phyloP scores from a whole-genome alignment of 2,888 invertebrate species.

The Drosophila pseudotalamancana region DNA sequence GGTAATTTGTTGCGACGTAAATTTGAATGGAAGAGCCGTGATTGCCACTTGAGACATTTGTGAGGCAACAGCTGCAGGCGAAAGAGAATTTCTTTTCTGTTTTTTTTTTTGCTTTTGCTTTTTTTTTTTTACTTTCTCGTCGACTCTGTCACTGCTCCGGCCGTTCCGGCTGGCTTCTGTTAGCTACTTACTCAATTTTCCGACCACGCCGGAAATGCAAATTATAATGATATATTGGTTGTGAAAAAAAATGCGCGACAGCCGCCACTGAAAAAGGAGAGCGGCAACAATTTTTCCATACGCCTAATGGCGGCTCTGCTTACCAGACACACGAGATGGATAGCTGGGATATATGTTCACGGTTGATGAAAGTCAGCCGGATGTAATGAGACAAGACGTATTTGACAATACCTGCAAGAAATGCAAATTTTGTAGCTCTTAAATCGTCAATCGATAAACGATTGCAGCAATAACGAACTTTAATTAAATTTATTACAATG shows the following conservation, averaged over 20 bases:
- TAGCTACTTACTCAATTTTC: conserved; percentile 71
- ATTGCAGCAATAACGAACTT: neutral
- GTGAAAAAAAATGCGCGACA: conserved; percentile 72
- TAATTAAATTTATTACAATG: neutral
- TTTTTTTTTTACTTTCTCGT: conserved; percentile 3
- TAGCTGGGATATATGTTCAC: neutral
- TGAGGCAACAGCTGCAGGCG: conserved; percentile 75
- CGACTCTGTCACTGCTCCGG: conserved; percentile 9
- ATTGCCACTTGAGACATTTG: conserved; percentile 83
- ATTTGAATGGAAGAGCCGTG: conserved; percentile 83
- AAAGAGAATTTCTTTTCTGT: conserved; percentile 55
- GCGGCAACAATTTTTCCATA: conserved; percentile 14
- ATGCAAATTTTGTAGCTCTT: neutral
- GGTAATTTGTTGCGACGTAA: conserved; percentile 82
- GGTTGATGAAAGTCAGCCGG: neutral
- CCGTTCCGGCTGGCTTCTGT: conserved; percentile 31
- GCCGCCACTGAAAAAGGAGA: conserved; percentile 40
- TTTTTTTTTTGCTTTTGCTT: neutral
- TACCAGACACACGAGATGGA: conserved; percentile 3
- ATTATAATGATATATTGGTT: conserved; percentile 82
- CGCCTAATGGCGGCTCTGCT: conserved; percentile 32
- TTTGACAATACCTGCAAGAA: neutral
- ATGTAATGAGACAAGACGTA: neutral
- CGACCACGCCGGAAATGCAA: conserved; percentile 76
- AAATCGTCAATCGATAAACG: neutral